A percentile compares a stretch with the other conserved stretches of the same genome.
Conservation (phyloP, 2,113 vertebrate genomes). For the Oncorhynchus keta region DNA sequence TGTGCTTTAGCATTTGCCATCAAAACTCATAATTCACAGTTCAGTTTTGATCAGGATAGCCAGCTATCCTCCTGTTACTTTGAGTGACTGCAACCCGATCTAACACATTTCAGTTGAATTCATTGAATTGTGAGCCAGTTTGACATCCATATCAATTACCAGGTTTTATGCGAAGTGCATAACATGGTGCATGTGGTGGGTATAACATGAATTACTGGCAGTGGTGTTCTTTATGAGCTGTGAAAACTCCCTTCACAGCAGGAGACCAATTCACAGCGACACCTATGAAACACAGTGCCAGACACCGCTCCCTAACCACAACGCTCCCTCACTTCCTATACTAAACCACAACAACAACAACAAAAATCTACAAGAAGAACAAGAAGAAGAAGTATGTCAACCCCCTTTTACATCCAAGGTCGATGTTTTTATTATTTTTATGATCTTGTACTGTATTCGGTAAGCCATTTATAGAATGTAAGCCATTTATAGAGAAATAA, state of each 20-base stretch:
- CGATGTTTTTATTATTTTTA: constrained; percentile 15
- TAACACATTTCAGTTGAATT: constrained; percentile 28
- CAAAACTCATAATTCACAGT: neutral
- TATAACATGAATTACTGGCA: constrained; percentile 4
- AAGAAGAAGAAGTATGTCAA: neutral
- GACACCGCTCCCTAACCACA: too few relatives aligned
- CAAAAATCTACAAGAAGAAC: too few relatives aligned
- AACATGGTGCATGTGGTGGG: constrained; percentile 24
- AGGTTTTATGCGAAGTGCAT: constrained; percentile 7
- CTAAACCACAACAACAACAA: neutral
- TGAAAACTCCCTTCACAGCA: constrained; percentile 41
- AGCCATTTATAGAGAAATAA: constrained; percentile 60
- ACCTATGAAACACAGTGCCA: too few relatives aligned
- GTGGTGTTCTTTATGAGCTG: constrained; percentile 42
- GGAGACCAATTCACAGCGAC: constrained; percentile 10
- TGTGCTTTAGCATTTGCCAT: neutral
- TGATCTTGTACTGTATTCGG: constrained; percentile 15
- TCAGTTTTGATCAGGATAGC: neutral
- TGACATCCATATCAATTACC: constrained; percentile 29
- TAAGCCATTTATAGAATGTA: constrained; percentile 6
- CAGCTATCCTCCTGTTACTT: neutral
- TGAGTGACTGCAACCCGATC: constrained; percentile 9
- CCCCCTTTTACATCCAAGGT: constrained; percentile 22
- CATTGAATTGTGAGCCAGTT: constrained; percentile 18
- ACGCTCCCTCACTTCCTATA: neutral